These are phyloP conservation scores for Zonitis immaculata DNA, from an alignment of 2,888 invertebrate genomes.

Conservation along the genomic window DNA sequence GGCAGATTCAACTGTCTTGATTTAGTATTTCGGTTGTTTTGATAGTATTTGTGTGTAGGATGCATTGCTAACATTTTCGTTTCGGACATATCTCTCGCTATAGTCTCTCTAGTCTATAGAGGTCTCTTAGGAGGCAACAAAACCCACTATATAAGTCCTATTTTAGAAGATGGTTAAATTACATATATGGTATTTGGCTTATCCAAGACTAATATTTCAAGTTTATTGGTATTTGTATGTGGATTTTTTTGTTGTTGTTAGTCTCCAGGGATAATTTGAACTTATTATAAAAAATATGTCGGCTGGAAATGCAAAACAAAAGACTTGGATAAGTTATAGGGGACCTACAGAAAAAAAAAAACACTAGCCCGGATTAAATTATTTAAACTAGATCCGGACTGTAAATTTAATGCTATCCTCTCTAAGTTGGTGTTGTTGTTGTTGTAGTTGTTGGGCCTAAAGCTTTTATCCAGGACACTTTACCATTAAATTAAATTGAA, in stretches of 20 bases:
- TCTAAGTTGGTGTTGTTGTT: too few relatives aligned
- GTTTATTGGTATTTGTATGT: slow-evolving; percentile 22
- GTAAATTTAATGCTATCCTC: slow-evolving; percentile 2
- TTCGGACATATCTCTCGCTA: slow-evolving; percentile 23
- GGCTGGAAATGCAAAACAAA: background rate
- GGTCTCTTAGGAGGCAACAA: slow-evolving; percentile 22
- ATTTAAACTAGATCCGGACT: slow-evolving; percentile 2
- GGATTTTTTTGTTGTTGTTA: slow-evolving; percentile 5
- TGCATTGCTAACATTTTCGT: slow-evolving; percentile 16
- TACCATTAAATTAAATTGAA: background rate
- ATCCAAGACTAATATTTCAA: slow-evolving; percentile 18
- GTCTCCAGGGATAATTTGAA: slow-evolving; percentile 11
- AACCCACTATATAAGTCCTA: slow-evolving; percentile 19
- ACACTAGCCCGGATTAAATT: slow-evolving; percentile 2
- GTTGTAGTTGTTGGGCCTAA: background rate
- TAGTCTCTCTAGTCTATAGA: too few relatives aligned
- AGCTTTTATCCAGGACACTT: background rate
- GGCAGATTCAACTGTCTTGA: slow-evolving; percentile 36
- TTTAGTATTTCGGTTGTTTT: slow-evolving; percentile 31
- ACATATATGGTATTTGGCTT: slow-evolving; percentile 16
- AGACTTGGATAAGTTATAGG: background rate
- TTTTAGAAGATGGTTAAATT: slow-evolving; percentile 17
- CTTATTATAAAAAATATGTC: background rate
- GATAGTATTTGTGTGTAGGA: too few relatives aligned
- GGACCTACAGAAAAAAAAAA: background rate